Conservation (phyloP, 2,113 vertebrate species). For the Falcunculus frontatus region DNA sequence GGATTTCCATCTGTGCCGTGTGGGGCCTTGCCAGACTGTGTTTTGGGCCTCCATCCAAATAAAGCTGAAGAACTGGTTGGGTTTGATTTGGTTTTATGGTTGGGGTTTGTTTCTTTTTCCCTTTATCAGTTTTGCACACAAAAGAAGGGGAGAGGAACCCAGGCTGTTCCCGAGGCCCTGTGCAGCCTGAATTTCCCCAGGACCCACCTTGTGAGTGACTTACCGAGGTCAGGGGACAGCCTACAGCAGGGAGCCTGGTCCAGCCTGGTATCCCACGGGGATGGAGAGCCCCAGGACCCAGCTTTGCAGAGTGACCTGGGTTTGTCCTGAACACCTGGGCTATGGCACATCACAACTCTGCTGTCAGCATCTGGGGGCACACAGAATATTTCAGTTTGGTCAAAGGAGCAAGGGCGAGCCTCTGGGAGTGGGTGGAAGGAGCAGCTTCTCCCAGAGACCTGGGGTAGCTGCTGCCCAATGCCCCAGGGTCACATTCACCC, state of each 20-base stretch:
- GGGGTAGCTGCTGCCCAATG: background rate
- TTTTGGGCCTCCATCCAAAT: slow-evolving; percentile 58
- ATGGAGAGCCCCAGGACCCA: background rate
- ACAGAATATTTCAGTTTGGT: background rate
- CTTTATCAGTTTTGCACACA: background rate
- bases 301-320: background rate
- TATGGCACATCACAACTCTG: accelerated
- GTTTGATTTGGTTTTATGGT: background rate
- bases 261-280: accelerated
- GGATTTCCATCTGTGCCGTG: slow-evolving; percentile 64
- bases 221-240: accelerated
- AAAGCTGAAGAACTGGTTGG: background rate
- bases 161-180: accelerated
- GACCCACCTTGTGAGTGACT: background rate
- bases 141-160: background rate
- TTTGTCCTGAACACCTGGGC: background rate
- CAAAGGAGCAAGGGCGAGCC: background rate
- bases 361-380: accelerated
- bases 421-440: background rate
- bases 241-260: background rate
- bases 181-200: background rate
- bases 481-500: background rate
- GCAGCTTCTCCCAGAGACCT: background rate
- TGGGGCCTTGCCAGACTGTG: slow-evolving; percentile 31
- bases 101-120: background rate